A percentile compares a stretch with the other conserved stretches of the same genome.
Conservation (phyloP, 1,140 invertebrate genomes). For the Drosophila navojoa region DNA sequence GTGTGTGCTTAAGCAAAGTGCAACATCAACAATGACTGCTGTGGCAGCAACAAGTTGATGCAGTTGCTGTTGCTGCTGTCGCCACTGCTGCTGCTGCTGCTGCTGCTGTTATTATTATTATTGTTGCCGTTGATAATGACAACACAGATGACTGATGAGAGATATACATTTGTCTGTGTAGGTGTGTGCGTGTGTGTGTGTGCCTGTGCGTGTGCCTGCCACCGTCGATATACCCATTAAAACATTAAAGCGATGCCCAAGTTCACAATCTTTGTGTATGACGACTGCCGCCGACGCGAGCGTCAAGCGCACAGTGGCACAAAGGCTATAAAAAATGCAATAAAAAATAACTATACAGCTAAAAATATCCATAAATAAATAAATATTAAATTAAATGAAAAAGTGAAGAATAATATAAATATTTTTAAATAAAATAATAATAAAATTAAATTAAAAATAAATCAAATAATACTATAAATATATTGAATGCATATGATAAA, state of each 20-base stretch:
- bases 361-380: too few species aligned
- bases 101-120: conserved; percentile 27
- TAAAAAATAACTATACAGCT: background rate
- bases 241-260: conserved; percentile 53
- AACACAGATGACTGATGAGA: conserved; percentile 59
- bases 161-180: conserved; percentile 17
- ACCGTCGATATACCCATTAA: conserved; percentile 59
- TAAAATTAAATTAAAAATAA: too few species aligned
- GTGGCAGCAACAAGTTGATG: conserved; percentile 57
- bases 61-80: conserved; percentile 20
- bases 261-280: conserved; percentile 51
- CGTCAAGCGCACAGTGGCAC: conserved; percentile 30
- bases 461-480: too few species aligned
- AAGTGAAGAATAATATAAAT: too few species aligned
- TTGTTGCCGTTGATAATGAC: conserved; percentile 65
- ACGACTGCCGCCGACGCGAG: conserved; percentile 19
- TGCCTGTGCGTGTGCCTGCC: conserved; percentile 25
- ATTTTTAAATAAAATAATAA: too few species aligned
- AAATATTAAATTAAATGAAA: too few species aligned
- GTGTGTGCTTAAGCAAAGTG: conserved; percentile 53
- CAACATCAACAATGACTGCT: conserved; percentile 55
- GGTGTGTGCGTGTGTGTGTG: conserved; percentile 8
- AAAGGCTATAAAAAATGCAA: background rate
- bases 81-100: background rate
- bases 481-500: too few species aligned